Evolutionary conservation across 2,888 invertebrate species (phyloP).

Genomic region (Aelia acuminata): DNA sequence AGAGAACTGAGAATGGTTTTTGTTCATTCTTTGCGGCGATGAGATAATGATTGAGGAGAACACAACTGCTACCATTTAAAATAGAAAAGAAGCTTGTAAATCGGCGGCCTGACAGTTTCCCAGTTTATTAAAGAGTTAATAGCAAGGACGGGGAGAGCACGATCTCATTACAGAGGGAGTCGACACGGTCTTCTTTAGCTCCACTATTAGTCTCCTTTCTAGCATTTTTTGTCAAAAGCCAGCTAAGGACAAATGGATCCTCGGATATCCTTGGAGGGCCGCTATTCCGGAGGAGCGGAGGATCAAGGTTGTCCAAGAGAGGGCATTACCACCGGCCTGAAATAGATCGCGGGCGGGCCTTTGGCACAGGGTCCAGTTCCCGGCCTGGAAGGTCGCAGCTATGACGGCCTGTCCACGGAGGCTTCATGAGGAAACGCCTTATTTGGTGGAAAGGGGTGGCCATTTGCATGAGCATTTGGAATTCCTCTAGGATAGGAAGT

Average conservation of each 20-base stretch:
- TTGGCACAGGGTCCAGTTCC: slow-evolving; percentile 23
- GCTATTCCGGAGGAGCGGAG: slow-evolving; percentile 23
- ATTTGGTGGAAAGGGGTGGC: not conserved
- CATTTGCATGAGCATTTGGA: slow-evolving; percentile 26
- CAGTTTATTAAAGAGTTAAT: slow-evolving; percentile 47
- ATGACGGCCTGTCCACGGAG: not conserved
- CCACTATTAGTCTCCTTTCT: slow-evolving; percentile 30
- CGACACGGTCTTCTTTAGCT: slow-evolving; percentile 6
- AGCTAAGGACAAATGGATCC: not conserved
- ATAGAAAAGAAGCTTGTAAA: slow-evolving; percentile 19
- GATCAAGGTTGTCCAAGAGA: slow-evolving; percentile 20
- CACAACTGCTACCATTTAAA: slow-evolving; percentile 8
- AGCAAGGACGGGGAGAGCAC: slow-evolving; percentile 24
- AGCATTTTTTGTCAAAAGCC: not conserved
- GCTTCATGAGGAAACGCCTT: slow-evolving; percentile 26
- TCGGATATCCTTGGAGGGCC: slow-evolving; percentile 14
- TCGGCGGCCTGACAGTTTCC: not conserved
- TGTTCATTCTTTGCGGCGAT: not conserved
- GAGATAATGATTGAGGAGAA: not conserved
- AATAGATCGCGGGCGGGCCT: slow-evolving; percentile 32
- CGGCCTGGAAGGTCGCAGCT: not conserved
- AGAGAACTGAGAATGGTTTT: not conserved
- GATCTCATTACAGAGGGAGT: not conserved
- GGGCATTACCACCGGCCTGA: not conserved
- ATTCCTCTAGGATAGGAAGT: not conserved